Base-by-base conservation (phyloP, 2,888 invertebrate species). In the Acanthosepion lycidas region DNA sequence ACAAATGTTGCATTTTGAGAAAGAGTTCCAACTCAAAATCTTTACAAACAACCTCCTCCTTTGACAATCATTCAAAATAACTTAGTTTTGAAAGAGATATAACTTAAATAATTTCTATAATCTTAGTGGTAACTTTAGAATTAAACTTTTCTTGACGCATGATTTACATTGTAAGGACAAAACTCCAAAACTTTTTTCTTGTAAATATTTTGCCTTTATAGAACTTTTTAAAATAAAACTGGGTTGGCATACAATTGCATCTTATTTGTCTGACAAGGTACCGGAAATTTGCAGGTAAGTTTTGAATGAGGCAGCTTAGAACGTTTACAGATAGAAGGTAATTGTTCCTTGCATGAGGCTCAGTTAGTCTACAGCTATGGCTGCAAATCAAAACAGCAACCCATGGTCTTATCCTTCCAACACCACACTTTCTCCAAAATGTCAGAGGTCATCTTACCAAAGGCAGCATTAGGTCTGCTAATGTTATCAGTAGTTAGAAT, bases 281-380 rank as follows among this genome's bases (percentile, higher is more conserved):
- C 78, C 78, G 78, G 78, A 78, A 78, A 78, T 78, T 78, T 78
- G 33, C 78, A 78, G 78, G 78, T 78, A n/a, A n/a, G n/a, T 78
- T 78, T 78, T 78, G 78, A 78, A 78, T 78, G 12, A n/a, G n/a
- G 78, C 78, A n/a, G 78, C n/a, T 78, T 78, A 78, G 78, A 78
- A n/a, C 15, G n/a, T 78, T 33, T 33, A 78, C n/a, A 78, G 78
- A 78, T 33, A 33, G 78, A n/a, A 3, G 23, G n/a, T 78, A 78
- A 78, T n/a, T 78, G 78, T n/a, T 78, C 78, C 78, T 78, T 78
- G 78, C 78, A 78, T 78, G n/a, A n/a, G n/a, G n/a, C 78, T 78
- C n/a, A 12, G n/a, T 78, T 15, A 9, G 78, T 78, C n/a, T 78
- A n/a, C 78, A 78, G 12, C n/a, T 15, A 18, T n/a, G 78, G n/a